These are phyloP conservation scores for Caenorhabditis brenneri DNA, from an alignment of 1,140 invertebrate species.

Conservation along the genomic window DNA sequence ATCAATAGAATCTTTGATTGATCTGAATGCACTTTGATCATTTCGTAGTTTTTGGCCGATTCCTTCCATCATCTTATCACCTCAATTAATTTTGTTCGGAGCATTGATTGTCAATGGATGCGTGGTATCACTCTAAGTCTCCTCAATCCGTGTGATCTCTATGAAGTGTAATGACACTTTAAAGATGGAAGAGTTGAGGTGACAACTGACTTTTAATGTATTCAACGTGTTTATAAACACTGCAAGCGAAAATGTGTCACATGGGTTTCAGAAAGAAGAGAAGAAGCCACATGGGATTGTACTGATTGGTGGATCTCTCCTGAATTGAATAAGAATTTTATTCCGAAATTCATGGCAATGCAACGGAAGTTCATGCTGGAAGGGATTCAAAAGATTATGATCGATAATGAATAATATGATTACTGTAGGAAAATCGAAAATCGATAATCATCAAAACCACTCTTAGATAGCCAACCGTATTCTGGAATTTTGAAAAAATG, in stretches of 20 bases:
- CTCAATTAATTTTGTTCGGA: background rate
- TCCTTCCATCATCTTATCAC: background rate
- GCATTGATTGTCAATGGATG: background rate
- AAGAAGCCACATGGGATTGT: background rate
- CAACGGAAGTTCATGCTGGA: too few relatives aligned
- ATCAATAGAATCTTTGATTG: background rate
- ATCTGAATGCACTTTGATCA: background rate
- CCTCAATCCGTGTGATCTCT: background rate
- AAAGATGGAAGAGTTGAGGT: background rate
- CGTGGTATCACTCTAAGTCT: background rate
- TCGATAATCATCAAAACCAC: too few relatives aligned
- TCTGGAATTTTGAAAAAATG: too few relatives aligned
- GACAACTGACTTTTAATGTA: background rate
- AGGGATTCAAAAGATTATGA: too few relatives aligned
- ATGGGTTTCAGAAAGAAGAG: background rate
- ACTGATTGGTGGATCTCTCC: background rate
- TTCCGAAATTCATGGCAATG: too few relatives aligned
- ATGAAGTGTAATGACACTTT: slow-evolving; percentile 5
- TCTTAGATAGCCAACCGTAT: too few relatives aligned
- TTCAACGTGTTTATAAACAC: slow-evolving; percentile 8
- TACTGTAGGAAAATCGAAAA: too few relatives aligned
- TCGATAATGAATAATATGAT: too few relatives aligned
- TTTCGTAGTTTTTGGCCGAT: background rate
- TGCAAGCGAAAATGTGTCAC: background rate
- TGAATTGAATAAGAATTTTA: too few relatives aligned